Evolutionary conservation across 2,113 vertebrate species (phyloP), one percentile per base, ranked within the genome.

Genomic region (Ictalurus punctatus): DNA sequence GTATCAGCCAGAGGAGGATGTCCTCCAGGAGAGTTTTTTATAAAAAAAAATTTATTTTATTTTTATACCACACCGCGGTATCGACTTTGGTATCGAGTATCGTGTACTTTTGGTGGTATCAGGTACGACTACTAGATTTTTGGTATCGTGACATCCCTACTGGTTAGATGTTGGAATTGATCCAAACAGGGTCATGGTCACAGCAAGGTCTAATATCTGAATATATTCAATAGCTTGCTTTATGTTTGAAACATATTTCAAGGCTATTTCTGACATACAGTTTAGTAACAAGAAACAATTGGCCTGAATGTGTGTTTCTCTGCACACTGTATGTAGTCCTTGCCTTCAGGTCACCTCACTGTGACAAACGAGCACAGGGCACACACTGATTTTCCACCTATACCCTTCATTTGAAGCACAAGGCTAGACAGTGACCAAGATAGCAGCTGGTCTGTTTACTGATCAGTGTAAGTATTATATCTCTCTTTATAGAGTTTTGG

Each of bases 381-480:
- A 30, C 58, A 52, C 21, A 13, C 27, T 59, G 9, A 74, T 83
- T 85, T 87, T 73, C 6, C 14, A 30, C 10, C 69, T 13, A n/a
- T 21, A 73, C 16, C 10, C 6, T 86, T 86, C 34, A 73, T 71
- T 34, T 74, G 27, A 84, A 63, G 56, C 67, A 56, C 25, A 37
- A 87, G 23, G 23, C 54, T 30, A 78, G 59, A 37, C 67, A 48
- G 34, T 90, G 58, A 17, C 10, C 44, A 30, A 69, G 78, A 89
- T 40, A 61, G 30, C 44, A 23, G 34, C 19, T 48, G 52, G 25
- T 83, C 37, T 91, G 48, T 91, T 85, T 81, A 74, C 67, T 83
- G 86, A 91, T 83, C 16, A 69, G 27, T 80, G 21, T 87, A 91
- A 89, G 37, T 23, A 48, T 91, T 73, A 76, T 59, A 21, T 48